phyloP scores from a whole-genome alignment of 2,888 invertebrate species.

The Sphinx pinastri region DNA sequence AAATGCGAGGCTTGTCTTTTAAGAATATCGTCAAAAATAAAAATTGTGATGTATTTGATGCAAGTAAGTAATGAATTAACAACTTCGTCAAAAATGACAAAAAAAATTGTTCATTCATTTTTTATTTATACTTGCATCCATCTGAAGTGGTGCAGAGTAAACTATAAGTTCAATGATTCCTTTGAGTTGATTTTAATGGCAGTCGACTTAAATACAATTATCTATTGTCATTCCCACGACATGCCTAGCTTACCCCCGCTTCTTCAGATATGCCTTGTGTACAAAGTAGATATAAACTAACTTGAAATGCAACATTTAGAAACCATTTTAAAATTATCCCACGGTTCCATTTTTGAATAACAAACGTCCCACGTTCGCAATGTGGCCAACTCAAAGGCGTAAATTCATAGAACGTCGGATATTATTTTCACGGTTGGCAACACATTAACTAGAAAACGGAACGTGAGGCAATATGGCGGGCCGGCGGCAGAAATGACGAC shows the following conservation, averaged over 20 bases:
- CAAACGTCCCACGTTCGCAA: constrained; percentile 40
- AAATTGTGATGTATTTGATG: too few species aligned
- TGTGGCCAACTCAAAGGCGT: constrained; percentile 68
- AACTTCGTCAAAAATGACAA: too few species aligned
- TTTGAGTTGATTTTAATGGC: too few species aligned
- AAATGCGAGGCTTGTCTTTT: too few species aligned
- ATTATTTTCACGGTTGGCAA: constrained; percentile 78
- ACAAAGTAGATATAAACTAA: not conserved
- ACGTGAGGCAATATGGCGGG: constrained; percentile 51
- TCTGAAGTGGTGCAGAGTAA: too few species aligned
- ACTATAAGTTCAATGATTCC: too few species aligned
- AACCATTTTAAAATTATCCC: constrained; percentile 39
- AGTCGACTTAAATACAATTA: too few species aligned
- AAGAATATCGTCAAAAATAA: too few species aligned
- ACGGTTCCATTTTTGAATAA: constrained; percentile 54
- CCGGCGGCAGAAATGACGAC: constrained; percentile 42
- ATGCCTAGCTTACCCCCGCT: not conserved
- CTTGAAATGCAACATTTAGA: constrained; percentile 2
- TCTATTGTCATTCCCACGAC: too few species aligned
- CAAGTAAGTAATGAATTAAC: too few species aligned
- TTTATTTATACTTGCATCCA: too few species aligned
- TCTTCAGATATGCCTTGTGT: not conserved
- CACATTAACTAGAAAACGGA: constrained; percentile 69
- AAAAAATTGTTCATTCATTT: too few species aligned
- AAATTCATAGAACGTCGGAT: constrained; percentile 69